A percentile compares a stretch with the other conserved stretches of the same genome.
phyloP scores from a whole-genome alignment of 2,113 vertebrate genomes.

The Phoenicopterus ruber region DNA sequence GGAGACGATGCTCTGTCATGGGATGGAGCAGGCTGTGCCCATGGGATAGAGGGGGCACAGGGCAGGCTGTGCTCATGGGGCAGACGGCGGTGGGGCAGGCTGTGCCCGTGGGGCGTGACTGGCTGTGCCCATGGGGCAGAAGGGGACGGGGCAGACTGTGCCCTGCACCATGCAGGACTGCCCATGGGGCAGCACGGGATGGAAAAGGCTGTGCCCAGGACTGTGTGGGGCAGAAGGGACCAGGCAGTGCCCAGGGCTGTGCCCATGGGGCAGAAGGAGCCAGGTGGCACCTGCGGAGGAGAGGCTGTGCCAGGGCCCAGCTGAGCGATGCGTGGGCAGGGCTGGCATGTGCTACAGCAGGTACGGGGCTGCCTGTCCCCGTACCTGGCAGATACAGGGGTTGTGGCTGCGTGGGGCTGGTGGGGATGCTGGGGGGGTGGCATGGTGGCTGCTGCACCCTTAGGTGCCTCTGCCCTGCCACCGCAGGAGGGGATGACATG shows the following conservation, averaged over 20 bases:
- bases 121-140: not conserved
- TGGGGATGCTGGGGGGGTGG: not conserved
- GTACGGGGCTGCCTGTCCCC: not conserved
- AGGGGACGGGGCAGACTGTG: not conserved
- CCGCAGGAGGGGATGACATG: rapidly evolving
- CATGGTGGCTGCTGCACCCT: not conserved
- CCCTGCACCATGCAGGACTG: not conserved
- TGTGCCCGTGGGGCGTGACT: not conserved
- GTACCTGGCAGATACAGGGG: not conserved
- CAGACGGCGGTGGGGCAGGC: not conserved
- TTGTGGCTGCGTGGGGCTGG: rapidly evolving
- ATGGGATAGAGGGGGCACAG: rapidly evolving
- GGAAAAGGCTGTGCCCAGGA: not conserved
- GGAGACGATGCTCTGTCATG: not conserved
- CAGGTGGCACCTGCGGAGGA: not conserved
- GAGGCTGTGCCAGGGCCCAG: not conserved
- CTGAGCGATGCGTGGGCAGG: rapidly evolving
- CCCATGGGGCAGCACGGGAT: rapidly evolving
- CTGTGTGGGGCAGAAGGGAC: not conserved
- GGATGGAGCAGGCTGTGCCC: not conserved
- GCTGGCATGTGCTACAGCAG: rapidly evolving
- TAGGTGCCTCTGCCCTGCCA: not conserved
- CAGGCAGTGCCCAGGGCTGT: not conserved
- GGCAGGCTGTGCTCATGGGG: not conserved
- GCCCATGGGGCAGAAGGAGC: not conserved